Conservation (phyloP, 2,888 invertebrate genomes). For the Holacanthella duospinosa region DNA sequence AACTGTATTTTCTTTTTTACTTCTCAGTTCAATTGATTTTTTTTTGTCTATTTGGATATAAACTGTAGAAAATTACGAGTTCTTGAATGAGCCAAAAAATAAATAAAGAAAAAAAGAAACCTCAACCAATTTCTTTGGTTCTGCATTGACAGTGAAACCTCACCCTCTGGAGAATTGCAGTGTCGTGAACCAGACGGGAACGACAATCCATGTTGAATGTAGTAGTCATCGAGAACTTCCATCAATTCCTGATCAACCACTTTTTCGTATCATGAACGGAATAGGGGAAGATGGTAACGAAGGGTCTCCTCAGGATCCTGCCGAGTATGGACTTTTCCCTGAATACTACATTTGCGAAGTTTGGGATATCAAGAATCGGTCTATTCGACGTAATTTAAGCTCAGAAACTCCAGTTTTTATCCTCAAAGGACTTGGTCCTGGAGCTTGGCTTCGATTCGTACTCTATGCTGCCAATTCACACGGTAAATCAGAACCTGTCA, state of each 20-base stretch:
- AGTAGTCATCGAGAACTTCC: constrained; percentile 39
- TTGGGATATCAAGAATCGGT: constrained; percentile 47
- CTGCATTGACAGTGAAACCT: constrained; percentile 61
- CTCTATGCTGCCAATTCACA: constrained; percentile 80
- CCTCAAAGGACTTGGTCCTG: constrained; percentile 57
- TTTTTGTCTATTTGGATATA: no score
- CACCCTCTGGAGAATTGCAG: constrained; percentile 79
- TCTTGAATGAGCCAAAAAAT: no score
- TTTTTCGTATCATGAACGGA: constrained; percentile 37
- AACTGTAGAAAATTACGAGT: no score
- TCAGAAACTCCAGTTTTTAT: constrained; percentile 39
- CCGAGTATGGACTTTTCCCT: constrained; percentile 34
- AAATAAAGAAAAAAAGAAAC: no score
- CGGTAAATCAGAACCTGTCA: constrained; percentile 69
- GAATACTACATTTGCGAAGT: constrained; percentile 38
- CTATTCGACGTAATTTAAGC: constrained; percentile 47
- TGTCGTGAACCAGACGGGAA: constrained; percentile 75
- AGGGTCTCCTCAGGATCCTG: constrained; percentile 31
- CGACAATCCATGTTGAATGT: constrained; percentile 74
- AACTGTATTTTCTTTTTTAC: no score
- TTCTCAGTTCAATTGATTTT: no score
- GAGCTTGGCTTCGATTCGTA: constrained; percentile 51
- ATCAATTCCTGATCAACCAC: constrained; percentile 35
- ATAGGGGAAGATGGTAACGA: constrained; percentile 19
- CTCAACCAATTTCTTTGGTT: not conserved